Conservation (phyloP, 2,113 vertebrate genomes). For the Catharus fuscescens region DNA sequence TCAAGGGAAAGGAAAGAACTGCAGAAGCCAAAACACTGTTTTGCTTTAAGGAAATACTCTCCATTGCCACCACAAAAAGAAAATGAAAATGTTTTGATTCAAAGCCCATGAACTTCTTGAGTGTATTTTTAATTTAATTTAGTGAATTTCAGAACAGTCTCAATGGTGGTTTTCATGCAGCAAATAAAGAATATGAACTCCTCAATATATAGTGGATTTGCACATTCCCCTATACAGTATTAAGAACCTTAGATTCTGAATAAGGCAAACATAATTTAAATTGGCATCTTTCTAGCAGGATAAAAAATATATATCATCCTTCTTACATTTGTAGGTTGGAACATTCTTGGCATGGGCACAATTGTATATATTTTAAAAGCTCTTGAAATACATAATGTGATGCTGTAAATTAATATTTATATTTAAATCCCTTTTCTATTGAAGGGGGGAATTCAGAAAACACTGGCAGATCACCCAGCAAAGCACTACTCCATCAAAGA, state of each 20-base stretch:
- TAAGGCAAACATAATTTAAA: neutral
- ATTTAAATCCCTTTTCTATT: neutral
- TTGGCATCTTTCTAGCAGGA: neutral
- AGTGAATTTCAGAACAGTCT: neutral
- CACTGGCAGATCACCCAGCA: neutral
- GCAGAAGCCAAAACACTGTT: neutral
- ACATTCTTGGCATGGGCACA: neutral
- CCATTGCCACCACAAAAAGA: rapidly evolving
- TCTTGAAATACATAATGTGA: neutral
- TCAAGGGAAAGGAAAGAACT: neutral
- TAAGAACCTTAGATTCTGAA: neutral
- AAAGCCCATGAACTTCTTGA: neutral
- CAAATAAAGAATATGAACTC: neutral
- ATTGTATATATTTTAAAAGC: neutral
- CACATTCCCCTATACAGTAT: neutral
- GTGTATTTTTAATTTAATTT: neutral
- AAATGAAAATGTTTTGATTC: neutral
- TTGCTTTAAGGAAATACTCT: neutral
- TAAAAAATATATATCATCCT: neutral
- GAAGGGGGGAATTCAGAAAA: neutral
- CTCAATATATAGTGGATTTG: neutral
- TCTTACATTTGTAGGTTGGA: neutral
- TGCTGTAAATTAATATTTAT: neutral
- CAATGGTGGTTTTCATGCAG: neutral
- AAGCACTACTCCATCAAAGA: neutral